These are phyloP conservation scores for Rhodeus uyekii DNA, from an alignment of 2,797 vertebrate species.

Conservation along the genomic window DNA sequence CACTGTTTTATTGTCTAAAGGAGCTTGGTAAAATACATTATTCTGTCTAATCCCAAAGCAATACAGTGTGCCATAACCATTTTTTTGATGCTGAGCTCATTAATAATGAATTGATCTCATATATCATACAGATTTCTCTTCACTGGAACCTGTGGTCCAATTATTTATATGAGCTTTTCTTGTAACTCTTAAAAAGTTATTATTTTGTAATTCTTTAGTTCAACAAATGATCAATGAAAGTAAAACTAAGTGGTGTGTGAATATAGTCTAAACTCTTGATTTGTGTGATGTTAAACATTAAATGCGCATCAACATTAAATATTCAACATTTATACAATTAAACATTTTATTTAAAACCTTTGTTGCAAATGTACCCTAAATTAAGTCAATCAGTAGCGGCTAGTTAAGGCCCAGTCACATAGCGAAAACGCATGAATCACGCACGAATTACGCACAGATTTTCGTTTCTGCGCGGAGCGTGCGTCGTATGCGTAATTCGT, in stretches of 20 bases:
- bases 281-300: neutral
- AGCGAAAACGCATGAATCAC: too few species aligned
- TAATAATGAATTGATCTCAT: slow-evolving; percentile 42
- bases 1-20: slow-evolving; percentile 27
- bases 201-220: too few species aligned
- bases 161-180: neutral
- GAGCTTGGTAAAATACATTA: slow-evolving; percentile 35
- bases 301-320: neutral
- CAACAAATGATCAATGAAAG: neutral
- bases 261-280: neutral
- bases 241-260: neutral
- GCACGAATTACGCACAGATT: too few species aligned
- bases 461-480: too few species aligned
- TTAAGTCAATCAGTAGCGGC: neutral
- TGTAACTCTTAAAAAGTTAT: too few species aligned
- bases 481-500: too few species aligned
- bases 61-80: neutral
- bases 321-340: neutral
- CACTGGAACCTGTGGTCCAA: too few species aligned
- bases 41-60: slow-evolving; percentile 14
- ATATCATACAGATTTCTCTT: slow-evolving; percentile 24
- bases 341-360: too few species aligned
- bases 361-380: neutral
- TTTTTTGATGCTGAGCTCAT: slow-evolving; percentile 30
- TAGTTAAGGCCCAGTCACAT: too few species aligned